Conservation (phyloP, 2,888 invertebrate genomes). For the Rotaria sp. region DNA sequence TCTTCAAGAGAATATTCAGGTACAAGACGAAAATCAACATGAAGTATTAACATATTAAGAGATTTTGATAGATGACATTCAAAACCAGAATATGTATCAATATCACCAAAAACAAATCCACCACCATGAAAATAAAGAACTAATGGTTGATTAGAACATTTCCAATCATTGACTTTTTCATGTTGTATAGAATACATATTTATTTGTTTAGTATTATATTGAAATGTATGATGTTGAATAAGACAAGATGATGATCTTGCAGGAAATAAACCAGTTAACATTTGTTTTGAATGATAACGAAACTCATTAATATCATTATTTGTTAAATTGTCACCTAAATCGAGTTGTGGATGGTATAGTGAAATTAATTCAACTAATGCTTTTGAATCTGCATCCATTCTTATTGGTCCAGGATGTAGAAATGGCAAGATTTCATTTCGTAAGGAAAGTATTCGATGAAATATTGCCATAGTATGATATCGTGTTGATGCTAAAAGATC, state of each 20-base stretch:
- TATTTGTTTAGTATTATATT: background rate
- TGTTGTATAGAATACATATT: background rate
- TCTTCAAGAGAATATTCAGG: no score
- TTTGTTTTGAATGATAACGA: background rate
- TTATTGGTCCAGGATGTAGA: background rate
- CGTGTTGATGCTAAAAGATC: background rate
- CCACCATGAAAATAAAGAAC: background rate
- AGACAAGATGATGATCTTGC: background rate
- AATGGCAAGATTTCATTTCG: background rate
- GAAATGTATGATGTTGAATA: background rate
- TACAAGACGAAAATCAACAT: no score
- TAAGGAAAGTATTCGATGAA: background rate
- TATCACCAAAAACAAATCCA: background rate
- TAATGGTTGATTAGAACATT: background rate
- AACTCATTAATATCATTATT: background rate
- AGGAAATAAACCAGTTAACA: background rate
- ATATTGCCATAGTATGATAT: background rate
- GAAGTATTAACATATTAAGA: no score
- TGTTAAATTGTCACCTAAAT: background rate
- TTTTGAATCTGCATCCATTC: background rate
- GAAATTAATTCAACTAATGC: background rate
- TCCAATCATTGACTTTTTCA: background rate
- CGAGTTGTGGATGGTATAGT: background rate
- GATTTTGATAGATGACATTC: no score
- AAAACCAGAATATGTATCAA: no score